A percentile compares a stretch with the other conserved stretches of the same genome.
Evolutionary conservation across 2,113 vertebrate genomes (phyloP).

Genomic region (Pomatostomus ruficeps): DNA sequence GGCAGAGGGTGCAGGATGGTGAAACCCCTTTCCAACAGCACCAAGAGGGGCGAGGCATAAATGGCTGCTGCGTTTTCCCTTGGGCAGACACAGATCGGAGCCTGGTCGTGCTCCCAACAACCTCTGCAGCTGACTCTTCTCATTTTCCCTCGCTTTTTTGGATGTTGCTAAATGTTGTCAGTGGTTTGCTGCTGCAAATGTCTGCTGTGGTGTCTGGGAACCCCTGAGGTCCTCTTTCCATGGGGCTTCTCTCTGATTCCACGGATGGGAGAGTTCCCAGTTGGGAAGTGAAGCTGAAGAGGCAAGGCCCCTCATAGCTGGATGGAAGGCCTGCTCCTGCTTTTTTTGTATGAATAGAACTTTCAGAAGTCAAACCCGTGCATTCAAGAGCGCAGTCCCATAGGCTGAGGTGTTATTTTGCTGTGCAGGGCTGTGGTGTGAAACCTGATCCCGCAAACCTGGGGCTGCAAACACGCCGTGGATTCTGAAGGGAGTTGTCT

Average conservation of each 20-base stretch:
- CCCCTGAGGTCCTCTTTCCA: neutral
- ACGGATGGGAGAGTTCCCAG: neutral
- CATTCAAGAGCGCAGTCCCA: neutral
- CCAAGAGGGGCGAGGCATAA: neutral
- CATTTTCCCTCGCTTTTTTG: neutral
- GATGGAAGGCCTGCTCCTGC: neutral
- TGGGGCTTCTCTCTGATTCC: neutral
- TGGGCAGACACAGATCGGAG: accelerated
- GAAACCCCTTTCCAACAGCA: neutral
- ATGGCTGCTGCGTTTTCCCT: neutral
- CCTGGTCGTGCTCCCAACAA: neutral
- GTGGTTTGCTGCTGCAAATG: neutral
- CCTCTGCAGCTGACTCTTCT: neutral
- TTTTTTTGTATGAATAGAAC: neutral
- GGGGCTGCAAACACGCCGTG: neutral
- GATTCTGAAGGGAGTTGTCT: slow-evolving; percentile 20
- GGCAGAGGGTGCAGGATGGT: neutral
- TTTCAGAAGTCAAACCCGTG: neutral
- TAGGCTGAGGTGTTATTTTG: neutral
- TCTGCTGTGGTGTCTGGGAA: neutral
- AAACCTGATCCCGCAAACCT: neutral
- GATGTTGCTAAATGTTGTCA: neutral
- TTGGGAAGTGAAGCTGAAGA: too few species aligned
- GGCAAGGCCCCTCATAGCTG: neutral
- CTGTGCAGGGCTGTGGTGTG: neutral